These are phyloP conservation scores for Calameuta filiformis DNA, from an alignment of 2,888 invertebrate genomes.

Conservation along the genomic window DNA sequence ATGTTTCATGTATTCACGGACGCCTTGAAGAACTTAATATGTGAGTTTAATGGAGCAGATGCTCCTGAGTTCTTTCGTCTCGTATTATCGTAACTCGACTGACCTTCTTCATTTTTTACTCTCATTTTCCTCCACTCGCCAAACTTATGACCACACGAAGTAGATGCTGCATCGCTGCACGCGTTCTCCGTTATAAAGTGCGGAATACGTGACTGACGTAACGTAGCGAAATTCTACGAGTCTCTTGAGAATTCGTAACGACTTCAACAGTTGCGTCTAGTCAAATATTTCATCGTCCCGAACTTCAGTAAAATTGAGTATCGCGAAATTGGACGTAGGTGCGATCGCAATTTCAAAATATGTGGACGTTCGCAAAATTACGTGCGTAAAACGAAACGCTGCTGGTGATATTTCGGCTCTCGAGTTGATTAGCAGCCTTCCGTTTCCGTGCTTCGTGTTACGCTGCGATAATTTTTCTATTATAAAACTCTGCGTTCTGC, in stretches of 20 bases:
- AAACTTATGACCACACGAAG: neutral
- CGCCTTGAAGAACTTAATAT: slow-evolving; percentile 57
- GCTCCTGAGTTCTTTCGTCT: neutral
- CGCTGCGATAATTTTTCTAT: neutral
- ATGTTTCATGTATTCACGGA: slow-evolving; percentile 60
- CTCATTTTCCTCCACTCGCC: neutral
- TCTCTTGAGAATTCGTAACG: neutral
- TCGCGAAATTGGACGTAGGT: neutral
- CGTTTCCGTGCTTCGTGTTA: neutral
- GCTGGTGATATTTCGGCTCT: neutral
- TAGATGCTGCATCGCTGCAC: neutral
- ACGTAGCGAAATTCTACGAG: slow-evolving; percentile 11
- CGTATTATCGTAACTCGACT: neutral
- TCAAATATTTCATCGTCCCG: neutral
- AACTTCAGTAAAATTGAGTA: neutral
- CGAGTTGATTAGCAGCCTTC: neutral
- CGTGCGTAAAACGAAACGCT: neutral
- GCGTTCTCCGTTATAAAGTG: slow-evolving; percentile 12
- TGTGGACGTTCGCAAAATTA: neutral
- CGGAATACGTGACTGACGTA: slow-evolving; percentile 30
- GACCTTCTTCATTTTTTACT: neutral
- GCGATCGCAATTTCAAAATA: neutral
- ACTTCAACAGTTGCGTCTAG: neutral
- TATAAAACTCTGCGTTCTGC: neutral
- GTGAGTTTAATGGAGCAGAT: slow-evolving; percentile 45